Evolutionary conservation across 2,797 vertebrate species (phyloP).

Genomic region (Taeniopygia guttata): DNA sequence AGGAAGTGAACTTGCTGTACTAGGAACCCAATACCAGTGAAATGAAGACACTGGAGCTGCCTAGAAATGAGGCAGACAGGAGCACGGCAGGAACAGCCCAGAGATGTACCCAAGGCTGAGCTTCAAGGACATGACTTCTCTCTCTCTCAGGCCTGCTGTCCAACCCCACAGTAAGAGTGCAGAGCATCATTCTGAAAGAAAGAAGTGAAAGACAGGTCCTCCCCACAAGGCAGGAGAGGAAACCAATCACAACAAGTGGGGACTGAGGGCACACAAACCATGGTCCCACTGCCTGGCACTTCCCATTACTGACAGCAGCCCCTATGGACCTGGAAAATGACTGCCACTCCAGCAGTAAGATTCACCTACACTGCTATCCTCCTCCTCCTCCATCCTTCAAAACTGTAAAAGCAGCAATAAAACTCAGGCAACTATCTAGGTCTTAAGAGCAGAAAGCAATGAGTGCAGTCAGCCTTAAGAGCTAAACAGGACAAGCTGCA

Average conservation of each 20-base stretch:
- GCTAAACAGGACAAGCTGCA: background rate
- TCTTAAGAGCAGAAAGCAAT: background rate
- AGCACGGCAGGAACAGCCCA: background rate
- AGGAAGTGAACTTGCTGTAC: background rate
- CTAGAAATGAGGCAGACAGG: background rate
- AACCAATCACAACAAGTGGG: background rate
- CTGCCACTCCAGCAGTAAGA: background rate
- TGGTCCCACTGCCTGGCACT: accelerated
- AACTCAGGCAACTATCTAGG: background rate
- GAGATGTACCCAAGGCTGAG: background rate
- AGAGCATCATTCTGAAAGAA: constrained; percentile 63
- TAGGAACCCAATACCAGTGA: background rate
- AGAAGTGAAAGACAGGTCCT: constrained; percentile 69
- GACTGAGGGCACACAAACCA: background rate
- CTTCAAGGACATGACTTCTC: background rate
- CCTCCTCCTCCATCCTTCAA: background rate
- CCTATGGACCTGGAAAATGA: background rate
- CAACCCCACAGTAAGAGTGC: background rate
- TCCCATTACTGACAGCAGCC: background rate
- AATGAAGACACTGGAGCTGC: background rate
- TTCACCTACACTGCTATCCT: background rate
- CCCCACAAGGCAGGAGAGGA: background rate
- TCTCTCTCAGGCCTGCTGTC: background rate
- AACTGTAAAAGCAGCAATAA: background rate
- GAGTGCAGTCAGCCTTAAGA: background rate